Evolutionary conservation across 2,797 vertebrate genomes (phyloP).

Genomic region (Amblyopsis hoosieri): DNA sequence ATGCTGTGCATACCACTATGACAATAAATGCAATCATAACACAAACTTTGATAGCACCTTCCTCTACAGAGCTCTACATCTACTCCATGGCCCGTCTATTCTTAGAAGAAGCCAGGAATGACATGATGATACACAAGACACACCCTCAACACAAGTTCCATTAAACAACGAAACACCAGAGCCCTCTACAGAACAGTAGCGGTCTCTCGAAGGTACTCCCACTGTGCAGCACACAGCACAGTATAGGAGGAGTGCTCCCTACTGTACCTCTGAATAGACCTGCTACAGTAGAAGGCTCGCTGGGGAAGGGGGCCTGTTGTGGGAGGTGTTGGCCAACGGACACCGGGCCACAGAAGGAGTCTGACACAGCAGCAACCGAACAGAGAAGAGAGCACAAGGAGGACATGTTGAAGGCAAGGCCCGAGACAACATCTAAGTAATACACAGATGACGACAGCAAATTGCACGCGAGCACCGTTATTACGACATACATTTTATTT

Average conservation of each 20-base stretch:
- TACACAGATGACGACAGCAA: constrained; percentile 25
- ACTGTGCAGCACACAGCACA: constrained; percentile 3
- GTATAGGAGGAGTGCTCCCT: constrained; percentile 36
- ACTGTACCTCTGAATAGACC: constrained; percentile 93
- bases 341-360: constrained; percentile 90
- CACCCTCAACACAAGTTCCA: background rate
- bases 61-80: background rate
- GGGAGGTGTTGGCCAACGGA: constrained; percentile 83
- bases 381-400: constrained; percentile 53
- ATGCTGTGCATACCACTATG: too few species aligned
- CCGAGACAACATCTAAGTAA: constrained; percentile 53
- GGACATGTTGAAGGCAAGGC: constrained; percentile 52
- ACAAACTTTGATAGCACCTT: background rate
- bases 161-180: constrained; percentile 7
- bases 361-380: constrained; percentile 77
- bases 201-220: constrained; percentile 8
- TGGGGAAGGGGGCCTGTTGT: constrained; percentile 86
- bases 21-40: too few species aligned
- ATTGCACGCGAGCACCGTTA: too few species aligned
- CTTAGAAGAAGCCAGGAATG: background rate
- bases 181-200: constrained; percentile 6
- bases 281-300: constrained; percentile 90
- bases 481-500: too few species aligned
- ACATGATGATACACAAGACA: background rate
- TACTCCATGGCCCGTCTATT: background rate